Percentiles rank a stretch among this genome's conserved stretches.
Evolutionary conservation across 2,797 vertebrate species (phyloP).

Genomic region (Chrosomus eos): DNA sequence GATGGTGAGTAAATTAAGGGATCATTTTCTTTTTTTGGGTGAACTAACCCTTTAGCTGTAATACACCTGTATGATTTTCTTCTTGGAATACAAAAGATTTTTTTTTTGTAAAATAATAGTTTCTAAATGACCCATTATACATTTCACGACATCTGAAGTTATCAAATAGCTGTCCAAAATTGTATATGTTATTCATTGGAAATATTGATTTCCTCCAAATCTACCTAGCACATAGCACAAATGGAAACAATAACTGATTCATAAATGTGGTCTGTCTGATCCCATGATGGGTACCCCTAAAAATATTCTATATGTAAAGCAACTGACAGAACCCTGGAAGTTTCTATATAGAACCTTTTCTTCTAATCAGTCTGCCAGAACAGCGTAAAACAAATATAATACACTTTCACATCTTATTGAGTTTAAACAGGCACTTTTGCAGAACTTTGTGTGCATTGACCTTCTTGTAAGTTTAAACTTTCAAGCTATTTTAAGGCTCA

Average conservation of each 20-base stretch:
- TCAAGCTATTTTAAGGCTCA: not conserved
- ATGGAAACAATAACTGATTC: not conserved
- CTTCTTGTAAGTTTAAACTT: too few species aligned
- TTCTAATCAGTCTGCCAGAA: not conserved
- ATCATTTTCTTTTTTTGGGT: too few species aligned
- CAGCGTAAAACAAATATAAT: not conserved
- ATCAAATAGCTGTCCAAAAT: not conserved
- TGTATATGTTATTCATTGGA: not conserved
- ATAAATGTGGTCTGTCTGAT: not conserved
- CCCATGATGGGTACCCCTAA: not conserved
- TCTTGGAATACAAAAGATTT: not conserved
- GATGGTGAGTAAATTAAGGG: too few species aligned
- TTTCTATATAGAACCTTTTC: too few species aligned
- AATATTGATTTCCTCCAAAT: not conserved
- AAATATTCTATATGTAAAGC: too few species aligned
- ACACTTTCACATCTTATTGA: not conserved
- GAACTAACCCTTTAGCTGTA: not conserved
- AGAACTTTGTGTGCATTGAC: too few species aligned
- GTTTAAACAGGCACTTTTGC: not conserved
- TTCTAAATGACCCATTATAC: not conserved
- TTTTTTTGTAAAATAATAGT: not conserved
- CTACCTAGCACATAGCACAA: not conserved
- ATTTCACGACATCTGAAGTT: not conserved
- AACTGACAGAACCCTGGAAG: too few species aligned
- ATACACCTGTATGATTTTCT: not conserved